Percentiles rank a stretch among this genome's conserved stretches.
Evolutionary conservation across 2,888 invertebrate genomes (phyloP).

Genomic region (Artemia sinica): DNA sequence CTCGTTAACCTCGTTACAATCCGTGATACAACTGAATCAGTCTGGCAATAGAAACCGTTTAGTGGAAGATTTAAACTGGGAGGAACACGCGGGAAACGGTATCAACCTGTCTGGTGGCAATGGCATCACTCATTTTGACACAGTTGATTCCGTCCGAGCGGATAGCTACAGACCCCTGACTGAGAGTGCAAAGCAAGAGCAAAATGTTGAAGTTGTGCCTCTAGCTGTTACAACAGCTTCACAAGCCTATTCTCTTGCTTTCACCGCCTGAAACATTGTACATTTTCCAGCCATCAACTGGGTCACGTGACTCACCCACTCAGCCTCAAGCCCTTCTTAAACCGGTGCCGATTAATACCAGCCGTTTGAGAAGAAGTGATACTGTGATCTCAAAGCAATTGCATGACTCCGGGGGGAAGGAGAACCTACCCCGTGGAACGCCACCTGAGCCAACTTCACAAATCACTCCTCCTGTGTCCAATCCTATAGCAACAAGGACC

Average conservation of each 20-base stretch:
- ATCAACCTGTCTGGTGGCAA: conserved; percentile 13
- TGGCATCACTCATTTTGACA: conserved; percentile 12
- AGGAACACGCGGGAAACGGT: conserved; percentile 14
- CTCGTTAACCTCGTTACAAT: not conserved
- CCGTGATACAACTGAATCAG: conserved; percentile 1
- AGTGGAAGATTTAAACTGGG: conserved; percentile 8
- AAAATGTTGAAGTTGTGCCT: conserved; percentile 2
- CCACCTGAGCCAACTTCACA: not conserved
- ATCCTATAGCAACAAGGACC: not conserved
- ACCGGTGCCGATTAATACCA: not conserved
- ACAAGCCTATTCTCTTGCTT: not conserved
- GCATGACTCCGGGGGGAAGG: conserved; percentile 6
- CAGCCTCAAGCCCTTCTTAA: conserved; percentile 13
- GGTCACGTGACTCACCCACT: not conserved
- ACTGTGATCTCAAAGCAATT: conserved; percentile 6
- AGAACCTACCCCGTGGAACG: not conserved
- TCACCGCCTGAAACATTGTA: not conserved
- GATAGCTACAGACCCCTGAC: conserved; percentile 10
- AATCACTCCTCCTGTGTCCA: not conserved
- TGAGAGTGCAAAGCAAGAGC: not conserved
- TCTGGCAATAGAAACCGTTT: not conserved
- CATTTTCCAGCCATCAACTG: not conserved
- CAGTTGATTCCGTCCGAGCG: conserved; percentile 11
- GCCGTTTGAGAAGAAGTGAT: conserved; percentile 11
- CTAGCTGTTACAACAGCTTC: conserved; percentile 7